Percentiles rank a stretch among this genome's conserved stretches.
phyloP scores from a whole-genome alignment of 2,888 invertebrate genomes.

The Laothoe populi region DNA sequence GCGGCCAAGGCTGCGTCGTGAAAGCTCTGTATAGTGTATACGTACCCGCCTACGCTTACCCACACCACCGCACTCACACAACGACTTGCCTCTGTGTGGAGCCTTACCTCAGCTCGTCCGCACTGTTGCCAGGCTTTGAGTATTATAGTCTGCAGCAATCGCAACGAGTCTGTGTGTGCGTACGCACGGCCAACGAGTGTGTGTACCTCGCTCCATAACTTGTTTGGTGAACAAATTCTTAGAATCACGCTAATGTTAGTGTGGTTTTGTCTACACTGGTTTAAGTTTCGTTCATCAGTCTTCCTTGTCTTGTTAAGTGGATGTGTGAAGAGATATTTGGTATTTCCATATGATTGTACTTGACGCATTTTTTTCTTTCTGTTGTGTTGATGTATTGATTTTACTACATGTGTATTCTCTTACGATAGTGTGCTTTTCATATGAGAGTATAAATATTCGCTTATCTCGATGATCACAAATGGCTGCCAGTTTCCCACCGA shows the following conservation, averaged over 20 bases:
- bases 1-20: conserved; percentile 83
- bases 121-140: conserved; percentile 52
- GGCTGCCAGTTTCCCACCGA: conserved; percentile 10
- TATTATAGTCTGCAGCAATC: conserved; percentile 40
- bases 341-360: conserved; percentile 15
- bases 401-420: conserved; percentile 9
- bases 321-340: conserved; percentile 13
- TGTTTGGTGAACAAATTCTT: conserved; percentile 78
- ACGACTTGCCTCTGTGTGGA: conserved; percentile 37
- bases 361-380: conserved; percentile 20
- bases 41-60: conserved; percentile 61
- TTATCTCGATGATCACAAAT: conserved; percentile 11
- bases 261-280: conserved; percentile 54
- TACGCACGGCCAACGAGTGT: conserved; percentile 50
- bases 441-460: conserved; percentile 15
- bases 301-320: conserved; percentile 41
- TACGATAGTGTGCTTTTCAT: neutral
- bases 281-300: conserved; percentile 57
- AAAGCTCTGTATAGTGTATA: conserved; percentile 78
- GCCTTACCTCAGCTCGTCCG: conserved; percentile 29
- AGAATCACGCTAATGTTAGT: conserved; percentile 70
- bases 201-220: conserved; percentile 64
- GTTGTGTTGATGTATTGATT: conserved; percentile 14
- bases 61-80: conserved; percentile 41
- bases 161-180: conserved; percentile 48